Conservation (phyloP, 2,797 vertebrate species). For the Carcharodon carcharias region DNA sequence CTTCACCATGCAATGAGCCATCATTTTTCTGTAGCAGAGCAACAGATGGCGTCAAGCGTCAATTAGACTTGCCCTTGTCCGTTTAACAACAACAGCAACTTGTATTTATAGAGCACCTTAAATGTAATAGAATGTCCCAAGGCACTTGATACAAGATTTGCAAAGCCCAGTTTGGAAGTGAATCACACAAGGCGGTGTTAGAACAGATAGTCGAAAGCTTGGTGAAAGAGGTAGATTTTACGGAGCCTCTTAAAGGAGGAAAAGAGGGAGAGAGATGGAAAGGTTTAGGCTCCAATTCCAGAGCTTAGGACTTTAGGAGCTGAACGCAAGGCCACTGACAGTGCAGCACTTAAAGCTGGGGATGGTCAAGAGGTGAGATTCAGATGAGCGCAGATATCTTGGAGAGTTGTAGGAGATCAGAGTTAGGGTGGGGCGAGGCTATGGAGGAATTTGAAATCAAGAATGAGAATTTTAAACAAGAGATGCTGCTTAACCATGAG, state of each 20-base stretch:
- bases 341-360: not conserved
- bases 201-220: too few species aligned
- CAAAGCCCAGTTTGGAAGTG: too few species aligned
- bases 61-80: not conserved
- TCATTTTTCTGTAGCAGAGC: not conserved
- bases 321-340: not conserved
- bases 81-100: too few species aligned
- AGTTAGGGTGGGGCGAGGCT: not conserved
- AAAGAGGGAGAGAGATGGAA: not conserved
- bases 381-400: not conserved
- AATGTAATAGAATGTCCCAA: too few species aligned
- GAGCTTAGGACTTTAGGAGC: not conserved
- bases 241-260: not conserved
- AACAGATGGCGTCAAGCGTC: not conserved
- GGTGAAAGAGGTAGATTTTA: not conserved
- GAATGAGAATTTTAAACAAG: not conserved
- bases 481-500: not conserved
- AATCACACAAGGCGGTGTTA: too few species aligned
- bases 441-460: not conserved
- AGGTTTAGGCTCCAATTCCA: not conserved
- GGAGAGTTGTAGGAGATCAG: not conserved
- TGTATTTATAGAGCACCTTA: too few species aligned
- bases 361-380: not conserved
- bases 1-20: not conserved
- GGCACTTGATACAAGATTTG: too few species aligned